A percentile compares a stretch with the other conserved stretches of the same genome.
Evolutionary conservation across 2,797 vertebrate genomes (phyloP).

Genomic region (Sarcophilus harrisii): DNA sequence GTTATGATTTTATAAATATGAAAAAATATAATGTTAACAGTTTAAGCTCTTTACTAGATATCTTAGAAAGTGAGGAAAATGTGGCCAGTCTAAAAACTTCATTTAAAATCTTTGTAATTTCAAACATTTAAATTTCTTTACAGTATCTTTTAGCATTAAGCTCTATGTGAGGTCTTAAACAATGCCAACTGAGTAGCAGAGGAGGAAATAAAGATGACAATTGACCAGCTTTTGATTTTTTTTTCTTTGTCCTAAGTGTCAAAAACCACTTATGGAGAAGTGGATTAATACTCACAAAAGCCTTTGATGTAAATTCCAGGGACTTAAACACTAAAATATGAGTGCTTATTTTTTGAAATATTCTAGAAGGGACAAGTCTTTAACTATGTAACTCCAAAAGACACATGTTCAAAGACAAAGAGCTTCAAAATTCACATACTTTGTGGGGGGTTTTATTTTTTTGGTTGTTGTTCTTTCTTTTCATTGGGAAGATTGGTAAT

Average conservation of each 20-base stretch:
- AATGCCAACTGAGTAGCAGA: neutral
- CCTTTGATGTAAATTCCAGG: neutral
- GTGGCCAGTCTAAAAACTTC: conserved; percentile 48
- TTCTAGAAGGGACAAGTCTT: neutral
- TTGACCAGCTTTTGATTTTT: conserved; percentile 20
- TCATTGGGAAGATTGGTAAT: neutral
- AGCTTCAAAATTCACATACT: neutral
- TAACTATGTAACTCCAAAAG: neutral
- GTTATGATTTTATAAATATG: conserved; percentile 56
- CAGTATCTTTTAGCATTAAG: neutral
- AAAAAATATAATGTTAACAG: conserved; percentile 42
- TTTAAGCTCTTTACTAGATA: conserved; percentile 40
- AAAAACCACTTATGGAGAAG: conserved; percentile 30
- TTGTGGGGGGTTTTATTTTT: neutral
- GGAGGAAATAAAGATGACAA: neutral
- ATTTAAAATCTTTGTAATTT: conserved; percentile 55
- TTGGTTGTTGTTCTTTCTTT: neutral
- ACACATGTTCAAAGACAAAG: neutral
- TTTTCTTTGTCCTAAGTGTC: conserved; percentile 15
- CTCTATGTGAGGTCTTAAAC: neutral
- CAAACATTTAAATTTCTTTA: conserved; percentile 63
- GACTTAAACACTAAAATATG: neutral
- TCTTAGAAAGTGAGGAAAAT: conserved; percentile 51
- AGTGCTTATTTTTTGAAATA: neutral
- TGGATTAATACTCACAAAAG: conserved; percentile 27